phyloP scores from a whole-genome alignment of 2,797 vertebrate species.

The Syngnathus acus region DNA sequence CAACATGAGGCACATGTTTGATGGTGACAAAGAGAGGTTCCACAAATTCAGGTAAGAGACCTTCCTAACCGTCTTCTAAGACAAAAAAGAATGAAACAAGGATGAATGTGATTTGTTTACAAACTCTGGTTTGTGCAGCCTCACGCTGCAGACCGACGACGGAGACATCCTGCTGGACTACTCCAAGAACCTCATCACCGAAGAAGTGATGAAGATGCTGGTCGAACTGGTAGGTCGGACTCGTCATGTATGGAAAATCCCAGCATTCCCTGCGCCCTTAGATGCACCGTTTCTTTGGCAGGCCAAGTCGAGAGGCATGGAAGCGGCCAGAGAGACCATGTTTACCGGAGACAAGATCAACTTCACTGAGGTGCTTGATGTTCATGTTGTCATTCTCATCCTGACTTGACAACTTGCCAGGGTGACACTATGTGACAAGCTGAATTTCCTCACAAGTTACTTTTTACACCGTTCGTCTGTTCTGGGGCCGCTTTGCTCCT shows the following conservation, averaged over 20 bases:
- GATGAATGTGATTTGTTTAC: not conserved
- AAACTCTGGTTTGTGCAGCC: slow-evolving; percentile 59
- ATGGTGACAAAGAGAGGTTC: slow-evolving; percentile 81
- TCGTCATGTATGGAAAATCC: not conserved
- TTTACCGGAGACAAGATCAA: slow-evolving; percentile 93
- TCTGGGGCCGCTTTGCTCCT: too few relatives aligned
- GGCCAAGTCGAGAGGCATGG: slow-evolving; percentile 87
- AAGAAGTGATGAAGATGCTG: slow-evolving; percentile 86
- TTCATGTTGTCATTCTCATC: slow-evolving; percentile 15
- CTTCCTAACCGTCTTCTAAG: too few relatives aligned
- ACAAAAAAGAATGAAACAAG: too few relatives aligned
- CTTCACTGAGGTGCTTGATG: slow-evolving; percentile 84
- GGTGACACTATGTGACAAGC: too few relatives aligned
- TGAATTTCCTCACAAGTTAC: not conserved
- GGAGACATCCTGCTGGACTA: slow-evolving; percentile 92
- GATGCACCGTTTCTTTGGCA: slow-evolving; percentile 33
- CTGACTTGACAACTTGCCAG: too few relatives aligned
- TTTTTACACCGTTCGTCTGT: too few relatives aligned
- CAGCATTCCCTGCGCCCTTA: not conserved
- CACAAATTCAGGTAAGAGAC: slow-evolving; percentile 79
- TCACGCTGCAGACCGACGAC: slow-evolving; percentile 77
- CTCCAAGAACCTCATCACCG: slow-evolving; percentile 91
- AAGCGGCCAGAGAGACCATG: slow-evolving; percentile 84
- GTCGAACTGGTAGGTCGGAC: slow-evolving; percentile 76
- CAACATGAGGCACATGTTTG: slow-evolving; percentile 84